These are phyloP conservation scores for Salvator merianae DNA, from an alignment of 2,113 vertebrate genomes.

Conservation along the genomic window DNA sequence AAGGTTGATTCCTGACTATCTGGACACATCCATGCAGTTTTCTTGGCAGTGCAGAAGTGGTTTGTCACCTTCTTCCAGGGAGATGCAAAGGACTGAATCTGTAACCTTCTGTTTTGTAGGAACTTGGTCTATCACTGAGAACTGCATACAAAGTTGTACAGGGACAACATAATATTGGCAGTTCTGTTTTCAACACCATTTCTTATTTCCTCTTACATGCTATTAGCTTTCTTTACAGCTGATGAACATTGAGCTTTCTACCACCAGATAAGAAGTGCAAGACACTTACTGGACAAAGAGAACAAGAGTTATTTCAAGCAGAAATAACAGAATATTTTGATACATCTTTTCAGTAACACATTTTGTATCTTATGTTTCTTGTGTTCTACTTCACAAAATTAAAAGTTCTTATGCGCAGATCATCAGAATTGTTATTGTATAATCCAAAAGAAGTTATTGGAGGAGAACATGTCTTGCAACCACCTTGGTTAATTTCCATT, in stretches of 20 bases:
- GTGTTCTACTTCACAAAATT: background rate
- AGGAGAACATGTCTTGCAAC: background rate
- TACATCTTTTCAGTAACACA: background rate
- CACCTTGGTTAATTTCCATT: background rate
- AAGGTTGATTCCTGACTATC: no score
- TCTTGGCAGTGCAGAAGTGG: no score
- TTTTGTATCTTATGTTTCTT: background rate
- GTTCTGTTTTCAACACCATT: no score
- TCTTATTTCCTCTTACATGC: no score
- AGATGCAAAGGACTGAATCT: no score
- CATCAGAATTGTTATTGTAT: background rate
- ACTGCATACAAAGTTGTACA: background rate
- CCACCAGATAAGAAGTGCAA: background rate
- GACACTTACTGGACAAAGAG: background rate
- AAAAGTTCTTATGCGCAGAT: background rate
- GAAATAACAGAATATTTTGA: background rate
- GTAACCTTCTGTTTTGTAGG: no score
- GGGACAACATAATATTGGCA: no score
- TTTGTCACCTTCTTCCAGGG: no score
- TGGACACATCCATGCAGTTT: no score
- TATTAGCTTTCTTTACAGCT: no score
- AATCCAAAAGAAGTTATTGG: background rate
- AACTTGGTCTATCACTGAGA: background rate
- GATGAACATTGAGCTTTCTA: no score
- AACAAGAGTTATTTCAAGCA: background rate